Conservation (phyloP, 2,113 vertebrate species). For the Rhizomys pruinosus region DNA sequence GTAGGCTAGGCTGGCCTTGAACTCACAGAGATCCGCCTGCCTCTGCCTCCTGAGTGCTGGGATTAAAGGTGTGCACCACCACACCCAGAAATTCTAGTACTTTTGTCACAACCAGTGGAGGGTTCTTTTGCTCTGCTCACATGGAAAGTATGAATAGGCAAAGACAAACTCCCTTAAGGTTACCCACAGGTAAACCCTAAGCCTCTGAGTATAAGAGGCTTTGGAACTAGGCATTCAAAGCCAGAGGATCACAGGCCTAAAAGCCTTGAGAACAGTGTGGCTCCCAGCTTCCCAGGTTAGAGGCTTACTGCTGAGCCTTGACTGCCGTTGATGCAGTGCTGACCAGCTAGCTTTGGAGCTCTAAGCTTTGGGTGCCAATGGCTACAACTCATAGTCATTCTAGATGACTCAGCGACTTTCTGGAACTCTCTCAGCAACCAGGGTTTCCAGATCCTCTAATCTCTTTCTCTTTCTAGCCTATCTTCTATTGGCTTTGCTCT, state of each 20-base stretch:
- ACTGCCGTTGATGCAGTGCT: background rate
- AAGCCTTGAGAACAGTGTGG: background rate
- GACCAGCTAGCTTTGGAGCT: background rate
- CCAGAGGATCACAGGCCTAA: background rate
- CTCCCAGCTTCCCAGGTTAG: background rate
- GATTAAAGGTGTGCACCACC: too few species aligned
- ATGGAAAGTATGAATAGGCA: background rate
- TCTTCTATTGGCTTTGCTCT: background rate
- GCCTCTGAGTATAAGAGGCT: background rate
- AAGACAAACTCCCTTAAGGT: background rate
- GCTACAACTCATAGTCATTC: background rate
- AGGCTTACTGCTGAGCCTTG: background rate
- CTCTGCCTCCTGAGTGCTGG: too few species aligned
- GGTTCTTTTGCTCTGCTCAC: background rate
- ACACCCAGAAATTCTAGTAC: slow-evolving; percentile 48
- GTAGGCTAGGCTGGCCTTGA: too few species aligned
- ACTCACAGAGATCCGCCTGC: too few species aligned
- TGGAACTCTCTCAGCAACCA: background rate
- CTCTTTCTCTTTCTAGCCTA: too few species aligned
- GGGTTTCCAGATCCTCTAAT: background rate
- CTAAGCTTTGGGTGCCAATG: background rate
- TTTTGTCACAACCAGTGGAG: background rate
- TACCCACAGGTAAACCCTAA: too few species aligned
- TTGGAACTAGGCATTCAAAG: background rate
- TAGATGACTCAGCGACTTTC: background rate